Evolutionary conservation across 2,888 invertebrate genomes (phyloP).

Genomic region (Athripsodes cinereus): DNA sequence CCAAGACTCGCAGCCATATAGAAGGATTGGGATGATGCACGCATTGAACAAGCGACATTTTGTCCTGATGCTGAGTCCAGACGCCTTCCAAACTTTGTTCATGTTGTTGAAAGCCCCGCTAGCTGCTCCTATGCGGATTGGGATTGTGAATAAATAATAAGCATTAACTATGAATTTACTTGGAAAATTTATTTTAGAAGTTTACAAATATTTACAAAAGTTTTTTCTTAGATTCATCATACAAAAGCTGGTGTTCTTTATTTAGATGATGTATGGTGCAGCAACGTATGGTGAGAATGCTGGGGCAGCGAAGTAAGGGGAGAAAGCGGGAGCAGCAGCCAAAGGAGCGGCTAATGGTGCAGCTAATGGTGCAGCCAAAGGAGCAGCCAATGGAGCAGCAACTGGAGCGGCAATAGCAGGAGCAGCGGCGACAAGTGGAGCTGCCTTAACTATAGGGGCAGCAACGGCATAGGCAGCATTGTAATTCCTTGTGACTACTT

Average conservation of each 20-base stretch:
- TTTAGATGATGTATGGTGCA: background rate
- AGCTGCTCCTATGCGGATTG: too few relatives aligned
- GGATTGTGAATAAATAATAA: too few relatives aligned
- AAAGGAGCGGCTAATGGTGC: constrained; percentile 13
- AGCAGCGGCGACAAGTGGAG: constrained; percentile 20
- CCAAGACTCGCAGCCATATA: too few relatives aligned
- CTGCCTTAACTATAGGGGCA: constrained; percentile 15
- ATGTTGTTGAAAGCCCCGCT: too few relatives aligned
- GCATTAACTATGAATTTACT: too few relatives aligned
- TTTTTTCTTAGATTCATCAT: background rate
- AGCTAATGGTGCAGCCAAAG: constrained; percentile 8
- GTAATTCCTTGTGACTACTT: constrained; percentile 48
- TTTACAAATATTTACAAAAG: background rate
- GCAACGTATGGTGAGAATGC: background rate
- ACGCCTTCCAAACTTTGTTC: too few relatives aligned
- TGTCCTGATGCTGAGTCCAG: too few relatives aligned
- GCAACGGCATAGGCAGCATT: constrained; percentile 39
- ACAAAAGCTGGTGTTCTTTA: background rate
- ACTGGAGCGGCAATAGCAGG: constrained; percentile 15
- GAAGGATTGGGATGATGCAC: too few relatives aligned
- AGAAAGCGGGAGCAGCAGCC: background rate
- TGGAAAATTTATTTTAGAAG: too few relatives aligned
- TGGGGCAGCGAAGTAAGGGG: background rate
- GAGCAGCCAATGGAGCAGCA: constrained; percentile 11
- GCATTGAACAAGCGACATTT: too few relatives aligned